Evolutionary conservation across 2,888 invertebrate species (phyloP), one percentile per base, ranked within the genome.

Genomic region (Drosophila rellima): DNA sequence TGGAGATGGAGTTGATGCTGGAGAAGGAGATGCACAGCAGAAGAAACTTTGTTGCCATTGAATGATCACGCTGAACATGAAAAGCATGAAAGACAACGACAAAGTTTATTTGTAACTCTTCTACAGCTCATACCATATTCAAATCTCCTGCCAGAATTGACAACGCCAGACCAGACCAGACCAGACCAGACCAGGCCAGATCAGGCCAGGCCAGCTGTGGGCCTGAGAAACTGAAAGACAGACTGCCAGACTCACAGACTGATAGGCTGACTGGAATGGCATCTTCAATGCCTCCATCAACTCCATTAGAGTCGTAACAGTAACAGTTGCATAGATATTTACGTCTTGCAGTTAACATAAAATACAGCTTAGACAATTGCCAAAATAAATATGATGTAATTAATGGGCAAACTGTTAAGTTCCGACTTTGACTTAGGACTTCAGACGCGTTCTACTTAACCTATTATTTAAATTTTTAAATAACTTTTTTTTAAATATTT

Each of bases 21-120:
- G 52, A 75, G 62, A 10, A 74, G 51, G 51, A 65, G 69, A 54
- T 64, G 79, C 78, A 66, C 55, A 78, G 54, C 50, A 37, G 80
- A 75, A 70, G 76, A 57, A 64, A 54, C 68, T 57, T 33, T 47
- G 82, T 39, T 74, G 67, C 74, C 74, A 79, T 77, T 83, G 82
- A 73, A 76, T 73, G 81, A 86, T 89, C 89, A 83, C 74, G 84
- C 66, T 67, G 61, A 80, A 88, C 82, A 88, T 82, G 89, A 80
- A 88, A 82, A 88, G 77, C 82, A 88, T 80, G 82, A 88, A 86
- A 82, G 83, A 63, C 73, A 20, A 63, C 35, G 39, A 61, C 42
- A 44, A 74, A 48, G 71, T 80, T 68, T 78, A 59, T 68, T 64
- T 78, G 74, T 78, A 40, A 65, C 57, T 65, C 76, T 80, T 70